These are phyloP conservation scores for Smutsia gigantea DNA, from an alignment of 2,797 vertebrate species.

Conservation along the genomic window DNA sequence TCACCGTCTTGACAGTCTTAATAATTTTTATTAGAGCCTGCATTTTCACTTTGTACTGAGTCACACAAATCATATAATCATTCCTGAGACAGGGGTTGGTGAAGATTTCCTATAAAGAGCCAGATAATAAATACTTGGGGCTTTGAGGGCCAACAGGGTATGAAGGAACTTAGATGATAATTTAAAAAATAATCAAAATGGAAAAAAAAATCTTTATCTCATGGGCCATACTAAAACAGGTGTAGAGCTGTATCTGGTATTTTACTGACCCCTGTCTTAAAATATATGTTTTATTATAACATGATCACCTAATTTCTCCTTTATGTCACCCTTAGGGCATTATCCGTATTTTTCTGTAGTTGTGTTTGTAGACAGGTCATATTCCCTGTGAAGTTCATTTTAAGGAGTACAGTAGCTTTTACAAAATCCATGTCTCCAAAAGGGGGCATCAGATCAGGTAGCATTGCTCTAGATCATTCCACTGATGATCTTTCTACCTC, in stretches of 20 bases:
- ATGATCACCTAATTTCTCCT: background rate
- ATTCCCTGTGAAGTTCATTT: background rate
- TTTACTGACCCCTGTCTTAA: background rate
- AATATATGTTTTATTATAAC: background rate
- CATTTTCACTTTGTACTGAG: background rate
- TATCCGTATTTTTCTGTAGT: background rate
- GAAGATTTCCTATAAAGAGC: background rate
- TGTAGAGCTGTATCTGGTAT: background rate
- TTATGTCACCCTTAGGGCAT: background rate
- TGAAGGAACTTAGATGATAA: background rate
- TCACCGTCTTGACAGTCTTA: background rate
- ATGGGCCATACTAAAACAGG: background rate
- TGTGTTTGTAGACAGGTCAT: background rate
- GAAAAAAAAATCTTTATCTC: background rate
- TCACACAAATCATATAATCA: background rate
- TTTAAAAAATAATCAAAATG: background rate
- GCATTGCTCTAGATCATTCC: background rate
- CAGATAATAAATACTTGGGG: background rate
- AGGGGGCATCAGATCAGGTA: background rate
- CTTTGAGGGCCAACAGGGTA: background rate
- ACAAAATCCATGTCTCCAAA: background rate
- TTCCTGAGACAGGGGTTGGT: background rate
- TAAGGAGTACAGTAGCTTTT: background rate
- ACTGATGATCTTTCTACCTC: background rate
- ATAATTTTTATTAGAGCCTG: background rate